Conservation (phyloP, 1,140 invertebrate genomes). For the Pseudachorutes palmiensis region DNA sequence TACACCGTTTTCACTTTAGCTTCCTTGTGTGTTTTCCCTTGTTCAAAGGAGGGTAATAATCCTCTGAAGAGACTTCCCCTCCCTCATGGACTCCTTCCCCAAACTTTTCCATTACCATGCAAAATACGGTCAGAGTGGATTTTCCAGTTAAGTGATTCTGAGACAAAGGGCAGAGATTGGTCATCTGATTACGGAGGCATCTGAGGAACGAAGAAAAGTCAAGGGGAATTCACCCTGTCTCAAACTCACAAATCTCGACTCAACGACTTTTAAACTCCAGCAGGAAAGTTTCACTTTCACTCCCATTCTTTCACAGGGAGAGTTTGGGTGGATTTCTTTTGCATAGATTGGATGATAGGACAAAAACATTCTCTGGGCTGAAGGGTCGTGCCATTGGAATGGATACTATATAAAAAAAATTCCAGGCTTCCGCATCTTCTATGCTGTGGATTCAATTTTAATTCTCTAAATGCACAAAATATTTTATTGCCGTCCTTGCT, state of each 20-base stretch:
- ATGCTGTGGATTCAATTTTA: constrained; percentile 36
- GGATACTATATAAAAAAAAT: too few species aligned
- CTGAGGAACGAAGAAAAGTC: constrained; percentile 1
- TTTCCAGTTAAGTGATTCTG: constrained; percentile 10
- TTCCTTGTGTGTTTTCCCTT: too few species aligned
- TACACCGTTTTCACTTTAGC: constrained; percentile 28
- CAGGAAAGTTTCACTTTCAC: background rate
- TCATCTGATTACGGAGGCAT: constrained; percentile 14
- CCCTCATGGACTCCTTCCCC: background rate
- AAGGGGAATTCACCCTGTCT: background rate
- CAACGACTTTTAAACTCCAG: background rate
- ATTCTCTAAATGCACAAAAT: constrained; percentile 35
- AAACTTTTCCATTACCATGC: constrained; percentile 7
- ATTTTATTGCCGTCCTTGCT: constrained; percentile 17
- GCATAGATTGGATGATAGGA: background rate
- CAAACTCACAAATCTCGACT: constrained; percentile 6
- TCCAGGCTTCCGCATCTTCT: too few species aligned
- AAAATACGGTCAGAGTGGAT: constrained; percentile 9
- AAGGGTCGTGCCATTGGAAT: too few species aligned
- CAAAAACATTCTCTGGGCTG: too few species aligned
- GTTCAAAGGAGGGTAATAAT: too few species aligned
- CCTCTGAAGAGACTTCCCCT: too few species aligned
- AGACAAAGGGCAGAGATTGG: constrained; percentile 9
- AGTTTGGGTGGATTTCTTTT: background rate
- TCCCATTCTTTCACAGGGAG: background rate